Evolutionary conservation across 2,888 invertebrate genomes (phyloP), one percentile per base, ranked within the genome.

Genomic region (Nyleta sp.): DNA sequence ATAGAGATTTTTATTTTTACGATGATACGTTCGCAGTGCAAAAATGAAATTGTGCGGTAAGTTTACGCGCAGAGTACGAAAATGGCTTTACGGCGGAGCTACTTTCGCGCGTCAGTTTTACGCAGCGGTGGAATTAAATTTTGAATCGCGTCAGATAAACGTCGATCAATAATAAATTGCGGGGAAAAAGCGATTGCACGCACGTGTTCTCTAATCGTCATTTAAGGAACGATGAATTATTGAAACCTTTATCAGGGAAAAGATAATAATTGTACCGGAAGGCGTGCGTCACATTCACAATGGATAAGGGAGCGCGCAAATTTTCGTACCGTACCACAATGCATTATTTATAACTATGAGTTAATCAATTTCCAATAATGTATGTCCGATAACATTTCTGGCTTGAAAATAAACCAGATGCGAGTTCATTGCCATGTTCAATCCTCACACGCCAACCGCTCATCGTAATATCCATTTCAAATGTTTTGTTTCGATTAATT

Each of bases 331-430:
- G 28, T 48, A 38, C 10, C 8, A 50, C 46, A 13, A 57, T 73
- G 40, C 40, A 73, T 67, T 64, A 65, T 67, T 59, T 59, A 59
- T 74, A 44, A 59, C 20, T 20, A 6, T 13, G 17, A 24, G 57
- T 67, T 74, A 67, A 73, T 74, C 59, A 74, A 67, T 74, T 68
- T 59, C 40, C 53, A 62, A 74, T 74, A 74, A 60, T 38, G 17
- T 38, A 35, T 10, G 22, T 35, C 22, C n/a, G 55, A 48, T 52
- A 52, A 42, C 59, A 44, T 33, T 28, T 8, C 18, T 3, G 4
- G 57, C 31, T 10, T 7, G 35, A 46, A 70, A 59, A 50, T 50
- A 40, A 13, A 17, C 13, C 40, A 6, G 2, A 15, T 3, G 40
- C 17, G 40, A 40, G 24, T 24, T 24, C 7, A 7, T 24, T 24